phyloP scores from a whole-genome alignment of 2,113 vertebrate genomes.

The Balaeniceps rex region DNA sequence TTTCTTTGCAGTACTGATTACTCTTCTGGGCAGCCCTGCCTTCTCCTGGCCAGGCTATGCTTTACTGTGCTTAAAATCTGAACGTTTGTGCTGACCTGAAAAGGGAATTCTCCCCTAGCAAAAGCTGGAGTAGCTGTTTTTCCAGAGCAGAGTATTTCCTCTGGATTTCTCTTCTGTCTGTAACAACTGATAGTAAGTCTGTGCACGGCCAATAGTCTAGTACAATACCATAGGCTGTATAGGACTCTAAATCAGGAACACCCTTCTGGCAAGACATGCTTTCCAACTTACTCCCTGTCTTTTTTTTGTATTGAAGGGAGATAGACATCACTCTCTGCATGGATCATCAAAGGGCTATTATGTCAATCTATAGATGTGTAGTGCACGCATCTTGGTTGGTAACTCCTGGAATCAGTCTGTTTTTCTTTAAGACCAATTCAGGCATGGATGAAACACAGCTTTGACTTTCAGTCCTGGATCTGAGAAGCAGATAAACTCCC shows the following conservation, averaged over 20 bases:
- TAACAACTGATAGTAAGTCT: background rate
- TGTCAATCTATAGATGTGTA: background rate
- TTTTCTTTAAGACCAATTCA: background rate
- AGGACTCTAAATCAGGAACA: background rate
- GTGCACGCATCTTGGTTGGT: background rate
- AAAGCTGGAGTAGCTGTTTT: background rate
- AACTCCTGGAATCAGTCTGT: background rate
- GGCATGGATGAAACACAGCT: background rate
- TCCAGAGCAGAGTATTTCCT: background rate
- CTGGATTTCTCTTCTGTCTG: background rate
- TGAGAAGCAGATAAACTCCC: background rate
- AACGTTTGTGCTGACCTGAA: background rate
- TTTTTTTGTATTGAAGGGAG: background rate
- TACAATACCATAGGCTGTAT: background rate
- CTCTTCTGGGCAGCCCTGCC: background rate
- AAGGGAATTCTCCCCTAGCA: background rate
- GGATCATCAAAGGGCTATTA: background rate
- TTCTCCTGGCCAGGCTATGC: background rate
- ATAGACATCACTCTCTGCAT: background rate
- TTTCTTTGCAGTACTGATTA: background rate
- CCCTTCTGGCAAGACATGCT: background rate
- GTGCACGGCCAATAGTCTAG: too few species aligned
- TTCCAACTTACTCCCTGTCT: background rate
- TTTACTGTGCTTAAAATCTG: background rate
- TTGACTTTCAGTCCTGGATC: background rate